Percentiles rank a stretch among this genome's conserved stretches.
These are phyloP conservation scores for Ahaetulla prasina DNA, from an alignment of 2,113 vertebrate species.

Conservation along the genomic window DNA sequence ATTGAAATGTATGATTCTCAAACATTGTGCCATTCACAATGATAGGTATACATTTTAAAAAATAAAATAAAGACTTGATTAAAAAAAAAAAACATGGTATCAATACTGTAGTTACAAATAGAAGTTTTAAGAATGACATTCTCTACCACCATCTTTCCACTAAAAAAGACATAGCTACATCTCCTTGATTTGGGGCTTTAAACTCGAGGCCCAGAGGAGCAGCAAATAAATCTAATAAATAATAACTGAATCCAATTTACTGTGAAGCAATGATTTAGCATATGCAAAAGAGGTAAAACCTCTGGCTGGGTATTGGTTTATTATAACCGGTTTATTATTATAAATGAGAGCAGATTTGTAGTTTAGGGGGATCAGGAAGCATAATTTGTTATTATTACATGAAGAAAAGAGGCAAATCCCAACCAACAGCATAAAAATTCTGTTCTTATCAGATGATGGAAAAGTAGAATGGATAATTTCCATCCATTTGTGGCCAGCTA, in stretches of 20 bases:
- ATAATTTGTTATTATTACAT: accelerated
- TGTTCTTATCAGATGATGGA: not conserved
- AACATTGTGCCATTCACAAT: too few species aligned
- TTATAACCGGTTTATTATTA: constrained; percentile 36
- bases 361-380: not conserved
- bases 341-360: constrained; percentile 48
- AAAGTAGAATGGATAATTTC: not conserved
- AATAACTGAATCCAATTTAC: constrained; percentile 35
- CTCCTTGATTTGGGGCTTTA: not conserved
- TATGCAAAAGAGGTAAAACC: constrained; percentile 49
- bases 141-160: not conserved
- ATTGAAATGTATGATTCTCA: too few species aligned
- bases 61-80: too few species aligned
- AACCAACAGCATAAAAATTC: not conserved
- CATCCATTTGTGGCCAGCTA: not conserved
- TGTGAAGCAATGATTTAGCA: constrained; percentile 44
- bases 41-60: too few species aligned
- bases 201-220: too few species aligned
- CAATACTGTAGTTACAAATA: not conserved
- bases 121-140: not conserved
- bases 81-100: too few species aligned
- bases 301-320: constrained; percentile 42
- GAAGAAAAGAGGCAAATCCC: not conserved
- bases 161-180: not conserved
- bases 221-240: too few species aligned